These are phyloP conservation scores for Drosophila micromelanica DNA, from an alignment of 1,140 invertebrate species.

Conservation along the genomic window DNA sequence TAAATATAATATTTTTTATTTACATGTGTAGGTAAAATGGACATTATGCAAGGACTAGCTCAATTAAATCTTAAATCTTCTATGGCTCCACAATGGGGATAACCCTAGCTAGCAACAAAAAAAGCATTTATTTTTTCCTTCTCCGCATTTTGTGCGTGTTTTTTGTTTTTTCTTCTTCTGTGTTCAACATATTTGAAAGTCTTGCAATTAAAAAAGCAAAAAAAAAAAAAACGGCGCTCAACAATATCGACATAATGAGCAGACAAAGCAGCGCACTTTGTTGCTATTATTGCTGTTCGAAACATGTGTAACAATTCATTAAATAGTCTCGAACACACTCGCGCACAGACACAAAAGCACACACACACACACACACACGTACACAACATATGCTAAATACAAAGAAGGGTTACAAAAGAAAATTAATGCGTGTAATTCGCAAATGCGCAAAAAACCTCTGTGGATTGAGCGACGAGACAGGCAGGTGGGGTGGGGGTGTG, in stretches of 20 bases:
- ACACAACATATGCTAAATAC: conserved; percentile 51
- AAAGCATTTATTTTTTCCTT: not conserved
- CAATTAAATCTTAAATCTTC: not conserved
- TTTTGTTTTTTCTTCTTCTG: too few relatives aligned
- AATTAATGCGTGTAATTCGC: conserved; percentile 70
- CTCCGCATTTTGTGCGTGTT: not conserved
- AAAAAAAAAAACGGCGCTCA: conserved; percentile 45
- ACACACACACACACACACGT: conserved; percentile 21
- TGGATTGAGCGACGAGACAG: conserved; percentile 30
- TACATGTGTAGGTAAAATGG: too few relatives aligned
- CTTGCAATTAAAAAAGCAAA: conserved; percentile 62
- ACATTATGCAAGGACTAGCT: not conserved
- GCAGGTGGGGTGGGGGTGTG: conserved; percentile 11
- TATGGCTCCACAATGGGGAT: not conserved
- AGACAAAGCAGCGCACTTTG: conserved; percentile 66
- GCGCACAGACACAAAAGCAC: conserved; percentile 11
- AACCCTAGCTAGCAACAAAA: not conserved
- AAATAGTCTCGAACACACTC: conserved; percentile 49
- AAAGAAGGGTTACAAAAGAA: conserved; percentile 71
- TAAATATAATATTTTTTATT: too few relatives aligned
- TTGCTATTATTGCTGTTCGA: conserved; percentile 67
- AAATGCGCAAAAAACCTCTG: conserved; percentile 54
- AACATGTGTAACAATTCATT: conserved; percentile 71
- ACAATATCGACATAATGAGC: conserved; percentile 74
- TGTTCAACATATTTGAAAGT: conserved; percentile 24